Conservation (phyloP, 2,113 vertebrate genomes). For the Actenoides lindsayi region DNA sequence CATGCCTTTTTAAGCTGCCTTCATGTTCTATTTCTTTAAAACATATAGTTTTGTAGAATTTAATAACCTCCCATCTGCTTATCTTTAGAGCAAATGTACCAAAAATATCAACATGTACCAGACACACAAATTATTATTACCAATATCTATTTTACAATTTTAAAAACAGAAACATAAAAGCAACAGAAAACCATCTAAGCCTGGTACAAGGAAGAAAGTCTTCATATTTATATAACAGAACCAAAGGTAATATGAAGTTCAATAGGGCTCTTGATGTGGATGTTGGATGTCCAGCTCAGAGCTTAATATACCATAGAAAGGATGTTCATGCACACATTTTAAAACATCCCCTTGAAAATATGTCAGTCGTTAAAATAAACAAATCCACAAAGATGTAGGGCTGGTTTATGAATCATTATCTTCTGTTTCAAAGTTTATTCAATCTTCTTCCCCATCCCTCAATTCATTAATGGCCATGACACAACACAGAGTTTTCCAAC, state of each 20-base stretch:
- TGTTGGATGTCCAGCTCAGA: slow-evolving; percentile 31
- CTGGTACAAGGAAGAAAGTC: slow-evolving; percentile 10
- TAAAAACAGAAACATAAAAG: slow-evolving; percentile 54
- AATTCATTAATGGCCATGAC: not conserved
- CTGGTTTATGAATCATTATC: not conserved
- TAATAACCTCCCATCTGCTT: slow-evolving; percentile 52
- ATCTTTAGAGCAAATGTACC: slow-evolving; percentile 44
- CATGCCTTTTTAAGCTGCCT: slow-evolving; percentile 12
- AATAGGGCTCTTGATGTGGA: slow-evolving; percentile 31
- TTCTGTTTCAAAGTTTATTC: not conserved
- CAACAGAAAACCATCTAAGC: not conserved
- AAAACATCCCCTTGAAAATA: not conserved
- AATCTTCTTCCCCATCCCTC: fast-evolving
- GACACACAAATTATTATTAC: slow-evolving; percentile 40
- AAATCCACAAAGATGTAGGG: not conserved
- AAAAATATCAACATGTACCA: slow-evolving; percentile 39
- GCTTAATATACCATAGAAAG: not conserved
- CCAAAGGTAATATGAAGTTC: slow-evolving; percentile 27
- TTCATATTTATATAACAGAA: not conserved
- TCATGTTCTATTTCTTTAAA: not conserved
- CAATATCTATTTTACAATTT: not conserved
- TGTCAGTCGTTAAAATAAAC: not conserved
- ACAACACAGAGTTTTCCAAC: not conserved
- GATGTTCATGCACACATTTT: not conserved
- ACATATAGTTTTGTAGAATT: slow-evolving; percentile 14